These are phyloP conservation scores for Silurus asotus DNA, from an alignment of 2,113 vertebrate genomes.

Conservation along the genomic window DNA sequence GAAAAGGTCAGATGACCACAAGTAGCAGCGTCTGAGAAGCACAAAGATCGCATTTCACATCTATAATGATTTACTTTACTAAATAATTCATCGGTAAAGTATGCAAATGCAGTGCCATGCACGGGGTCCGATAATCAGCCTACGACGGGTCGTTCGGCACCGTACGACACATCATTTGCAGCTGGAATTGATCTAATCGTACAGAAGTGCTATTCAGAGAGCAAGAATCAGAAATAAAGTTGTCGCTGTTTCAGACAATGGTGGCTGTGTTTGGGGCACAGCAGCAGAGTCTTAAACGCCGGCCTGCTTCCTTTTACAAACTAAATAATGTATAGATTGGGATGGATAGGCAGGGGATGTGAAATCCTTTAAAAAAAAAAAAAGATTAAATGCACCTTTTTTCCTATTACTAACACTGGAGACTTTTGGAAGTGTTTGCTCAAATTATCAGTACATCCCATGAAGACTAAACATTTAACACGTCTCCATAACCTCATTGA, in stretches of 20 bases:
- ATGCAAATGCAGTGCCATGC: neutral
- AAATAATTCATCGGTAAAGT: neutral
- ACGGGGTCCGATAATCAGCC: neutral
- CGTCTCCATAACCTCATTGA: neutral
- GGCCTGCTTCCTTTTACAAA: slow-evolving; percentile 16
- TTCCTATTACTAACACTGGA: neutral
- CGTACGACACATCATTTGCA: neutral
- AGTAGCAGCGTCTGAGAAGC: neutral
- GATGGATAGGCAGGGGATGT: neutral
- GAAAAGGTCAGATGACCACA: neutral
- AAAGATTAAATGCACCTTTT: too few species aligned
- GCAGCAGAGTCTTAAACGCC: neutral
- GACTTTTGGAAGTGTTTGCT: neutral
- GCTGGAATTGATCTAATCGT: neutral
- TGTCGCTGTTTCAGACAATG: slow-evolving; percentile 60
- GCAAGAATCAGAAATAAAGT: slow-evolving; percentile 45
- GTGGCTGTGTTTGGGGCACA: slow-evolving; percentile 49
- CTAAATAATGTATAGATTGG: slow-evolving; percentile 6
- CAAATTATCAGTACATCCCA: neutral
- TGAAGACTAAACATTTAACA: neutral
- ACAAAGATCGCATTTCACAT: neutral
- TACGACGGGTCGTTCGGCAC: neutral
- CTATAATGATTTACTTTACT: neutral
- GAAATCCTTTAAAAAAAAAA: neutral
- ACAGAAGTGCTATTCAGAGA: neutral